Evolutionary conservation across 2,888 invertebrate species (phyloP).

Genomic region (Caenorhabditis japonica): DNA sequence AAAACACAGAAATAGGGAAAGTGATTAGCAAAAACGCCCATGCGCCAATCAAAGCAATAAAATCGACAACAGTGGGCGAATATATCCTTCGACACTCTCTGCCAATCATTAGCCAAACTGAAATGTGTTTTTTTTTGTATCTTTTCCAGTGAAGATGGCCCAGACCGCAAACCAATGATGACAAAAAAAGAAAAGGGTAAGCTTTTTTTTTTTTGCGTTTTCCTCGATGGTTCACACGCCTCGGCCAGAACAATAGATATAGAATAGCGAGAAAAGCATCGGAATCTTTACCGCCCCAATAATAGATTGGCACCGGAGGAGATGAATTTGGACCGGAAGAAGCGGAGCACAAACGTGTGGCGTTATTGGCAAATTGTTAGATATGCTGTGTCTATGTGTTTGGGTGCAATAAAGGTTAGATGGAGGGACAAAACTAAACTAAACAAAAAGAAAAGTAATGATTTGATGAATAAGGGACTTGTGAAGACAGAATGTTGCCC

Average conservation of each 20-base stretch:
- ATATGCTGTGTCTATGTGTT: too few species aligned
- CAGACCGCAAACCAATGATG: too few species aligned
- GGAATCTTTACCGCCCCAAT: conserved; percentile 38
- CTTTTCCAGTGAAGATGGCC: too few species aligned
- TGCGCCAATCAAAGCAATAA: conserved; percentile 46
- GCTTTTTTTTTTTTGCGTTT: too few species aligned
- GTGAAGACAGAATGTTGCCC: conserved; percentile 46
- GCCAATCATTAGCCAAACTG: conserved; percentile 36
- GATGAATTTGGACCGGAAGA: conserved; percentile 22
- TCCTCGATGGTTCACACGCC: conserved; percentile 46
- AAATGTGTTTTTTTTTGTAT: too few species aligned
- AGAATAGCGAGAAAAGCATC: conserved; percentile 15
- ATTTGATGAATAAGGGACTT: conserved; percentile 42
- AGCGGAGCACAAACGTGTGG: conserved; percentile 5
- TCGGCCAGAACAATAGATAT: conserved; percentile 43
- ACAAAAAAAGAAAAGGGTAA: too few species aligned
- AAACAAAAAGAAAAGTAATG: conserved; percentile 49
- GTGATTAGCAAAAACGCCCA: conserved; percentile 75
- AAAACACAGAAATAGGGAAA: conserved; percentile 76
- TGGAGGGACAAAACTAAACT: conserved; percentile 21
- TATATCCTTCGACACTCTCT: conserved; percentile 37
- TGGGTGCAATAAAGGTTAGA: neutral
- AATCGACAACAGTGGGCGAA: conserved; percentile 31
- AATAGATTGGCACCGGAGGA: conserved; percentile 26
- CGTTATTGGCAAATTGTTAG: too few species aligned